Percentiles rank a stretch among this genome's conserved stretches.
These are phyloP conservation scores for Lithophane ornitopus DNA, from an alignment of 2,888 invertebrate species.

Conservation along the genomic window DNA sequence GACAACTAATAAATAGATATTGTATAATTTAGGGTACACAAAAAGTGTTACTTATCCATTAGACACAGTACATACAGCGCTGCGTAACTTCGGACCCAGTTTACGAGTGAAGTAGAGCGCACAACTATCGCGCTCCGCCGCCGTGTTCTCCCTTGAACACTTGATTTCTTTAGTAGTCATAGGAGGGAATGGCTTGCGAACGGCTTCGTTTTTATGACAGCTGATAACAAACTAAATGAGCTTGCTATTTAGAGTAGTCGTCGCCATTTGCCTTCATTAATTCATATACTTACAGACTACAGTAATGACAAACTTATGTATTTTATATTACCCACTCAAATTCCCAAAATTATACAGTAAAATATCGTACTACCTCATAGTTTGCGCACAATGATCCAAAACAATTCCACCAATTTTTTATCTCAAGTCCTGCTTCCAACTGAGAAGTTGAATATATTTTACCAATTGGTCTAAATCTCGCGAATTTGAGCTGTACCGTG, in stretches of 20 bases:
- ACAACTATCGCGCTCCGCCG: constrained; percentile 25
- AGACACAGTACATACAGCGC: constrained; percentile 13
- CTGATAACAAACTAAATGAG: constrained; percentile 58
- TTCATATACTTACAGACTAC: constrained; percentile 14
- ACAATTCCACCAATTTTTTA: background rate
- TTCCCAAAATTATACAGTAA: constrained; percentile 11
- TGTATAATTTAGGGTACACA: constrained; percentile 46
- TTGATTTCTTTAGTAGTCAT: constrained; percentile 49
- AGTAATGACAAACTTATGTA: constrained; percentile 22
- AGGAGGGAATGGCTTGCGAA: constrained; percentile 58
- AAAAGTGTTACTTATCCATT: constrained; percentile 29
- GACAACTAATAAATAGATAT: constrained; percentile 15
- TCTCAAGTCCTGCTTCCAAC: background rate
- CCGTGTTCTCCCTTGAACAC: constrained; percentile 35
- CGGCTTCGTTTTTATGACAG: constrained; percentile 76
- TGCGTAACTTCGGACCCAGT: constrained; percentile 46
- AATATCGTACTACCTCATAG: constrained; percentile 3
- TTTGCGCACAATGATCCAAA: constrained; percentile 10
- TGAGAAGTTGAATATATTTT: background rate
- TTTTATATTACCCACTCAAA: constrained; percentile 23
- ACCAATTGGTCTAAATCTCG: background rate
- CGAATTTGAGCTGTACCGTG: background rate
- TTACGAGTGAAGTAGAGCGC: constrained; percentile 49
- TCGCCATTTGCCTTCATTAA: constrained; percentile 38
- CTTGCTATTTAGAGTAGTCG: constrained; percentile 32